A percentile compares a stretch with the other conserved stretches of the same genome.
Conservation (phyloP, 2,113 vertebrate genomes). For the Hoplias malabaricus region DNA sequence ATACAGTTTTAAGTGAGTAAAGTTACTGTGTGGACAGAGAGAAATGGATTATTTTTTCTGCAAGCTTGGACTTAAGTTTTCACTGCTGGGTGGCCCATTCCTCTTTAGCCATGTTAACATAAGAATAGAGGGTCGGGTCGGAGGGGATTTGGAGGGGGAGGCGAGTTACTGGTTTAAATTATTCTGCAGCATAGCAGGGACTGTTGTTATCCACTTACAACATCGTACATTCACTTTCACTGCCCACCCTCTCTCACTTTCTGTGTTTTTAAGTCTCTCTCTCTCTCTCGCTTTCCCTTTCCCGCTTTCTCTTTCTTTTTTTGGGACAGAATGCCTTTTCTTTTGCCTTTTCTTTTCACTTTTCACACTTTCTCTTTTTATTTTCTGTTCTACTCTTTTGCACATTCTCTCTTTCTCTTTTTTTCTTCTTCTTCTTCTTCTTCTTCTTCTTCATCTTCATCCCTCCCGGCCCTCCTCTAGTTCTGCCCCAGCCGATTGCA, state of each 20-base stretch:
- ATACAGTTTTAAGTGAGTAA: conserved; percentile 55
- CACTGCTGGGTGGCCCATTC: conserved; percentile 76
- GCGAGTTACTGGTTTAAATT: conserved; percentile 72
- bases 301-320: neutral
- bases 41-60: conserved; percentile 74
- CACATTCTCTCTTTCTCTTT: neutral
- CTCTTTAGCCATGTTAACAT: conserved; percentile 77
- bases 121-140: conserved; percentile 69
- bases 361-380: neutral
- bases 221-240: conserved; percentile 23
- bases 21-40: conserved; percentile 58
- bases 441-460: conserved; percentile 24
- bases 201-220: conserved; percentile 77
- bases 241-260: conserved; percentile 32
- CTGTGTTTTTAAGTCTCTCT: neutral
- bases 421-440: neutral
- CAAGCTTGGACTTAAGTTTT: conserved; percentile 71
- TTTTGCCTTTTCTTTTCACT: too few species aligned
- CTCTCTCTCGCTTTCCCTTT: conserved; percentile 40
- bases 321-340: too few species aligned
- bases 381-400: conserved; percentile 22
- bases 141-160: conserved; percentile 30
- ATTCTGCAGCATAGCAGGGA: conserved; percentile 70
- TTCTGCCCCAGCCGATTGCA: neutral
- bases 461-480: neutral